Percentiles rank a stretch among this genome's conserved stretches.
Evolutionary conservation across 1,140 invertebrate species (phyloP).

Genomic region (Macrobrachium nipponense): DNA sequence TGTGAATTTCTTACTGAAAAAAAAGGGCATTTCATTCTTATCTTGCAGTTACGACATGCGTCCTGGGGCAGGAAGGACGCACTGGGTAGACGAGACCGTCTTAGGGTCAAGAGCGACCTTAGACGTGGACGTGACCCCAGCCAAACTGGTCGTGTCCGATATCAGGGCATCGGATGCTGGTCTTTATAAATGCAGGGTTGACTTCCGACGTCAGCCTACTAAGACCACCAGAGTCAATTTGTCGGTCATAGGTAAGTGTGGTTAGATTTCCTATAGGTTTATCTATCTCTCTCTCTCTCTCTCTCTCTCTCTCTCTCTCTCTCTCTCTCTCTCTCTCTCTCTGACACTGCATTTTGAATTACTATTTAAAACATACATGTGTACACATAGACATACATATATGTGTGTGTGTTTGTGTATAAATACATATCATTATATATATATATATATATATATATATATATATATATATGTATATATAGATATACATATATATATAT

Average conservation of each 20-base stretch:
- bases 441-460: too few relatives aligned
- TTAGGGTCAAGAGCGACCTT: constrained; percentile 83
- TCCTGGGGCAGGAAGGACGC: constrained; percentile 33
- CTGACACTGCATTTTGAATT: not conserved
- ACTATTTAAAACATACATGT: not conserved
- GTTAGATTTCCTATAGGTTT: not conserved
- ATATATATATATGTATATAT: too few relatives aligned
- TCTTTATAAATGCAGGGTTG: constrained; percentile 86
- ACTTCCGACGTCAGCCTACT: constrained; percentile 88
- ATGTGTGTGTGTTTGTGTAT: too few relatives aligned
- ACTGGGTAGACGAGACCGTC: constrained; percentile 70
- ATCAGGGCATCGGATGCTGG: constrained; percentile 81
- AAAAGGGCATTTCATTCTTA: not conserved
- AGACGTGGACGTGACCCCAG: constrained; percentile 76
- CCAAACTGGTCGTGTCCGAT: constrained; percentile 79
- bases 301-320: not conserved
- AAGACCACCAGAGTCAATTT: constrained; percentile 87
- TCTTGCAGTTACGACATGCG: constrained; percentile 38
- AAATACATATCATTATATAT: too few relatives aligned
- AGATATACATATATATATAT: not conserved
- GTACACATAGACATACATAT: too few relatives aligned
- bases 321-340: not conserved
- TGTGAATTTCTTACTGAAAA: too few relatives aligned
- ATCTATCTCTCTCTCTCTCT: constrained; percentile 2
- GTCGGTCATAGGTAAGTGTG: constrained; percentile 84